Evolutionary conservation across 2,797 vertebrate genomes (phyloP).

Genomic region (Coilia nasus): DNA sequence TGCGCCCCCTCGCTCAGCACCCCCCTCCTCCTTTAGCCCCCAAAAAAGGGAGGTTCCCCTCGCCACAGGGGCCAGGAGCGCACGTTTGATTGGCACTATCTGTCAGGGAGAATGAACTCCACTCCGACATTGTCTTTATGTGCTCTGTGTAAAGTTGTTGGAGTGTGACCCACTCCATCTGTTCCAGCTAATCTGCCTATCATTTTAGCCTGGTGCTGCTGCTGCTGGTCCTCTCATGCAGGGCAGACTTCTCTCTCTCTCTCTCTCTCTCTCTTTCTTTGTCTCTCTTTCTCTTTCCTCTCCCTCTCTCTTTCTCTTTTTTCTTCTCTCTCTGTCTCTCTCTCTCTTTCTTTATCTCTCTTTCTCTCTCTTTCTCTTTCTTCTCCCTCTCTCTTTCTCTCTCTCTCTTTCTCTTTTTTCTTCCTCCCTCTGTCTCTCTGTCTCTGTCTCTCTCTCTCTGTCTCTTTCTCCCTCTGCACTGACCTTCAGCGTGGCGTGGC

Average conservation of each 20-base stretch:
- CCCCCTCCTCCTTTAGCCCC: conserved; percentile 60
- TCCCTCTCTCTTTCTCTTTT: not conserved
- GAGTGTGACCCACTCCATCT: conserved; percentile 92
- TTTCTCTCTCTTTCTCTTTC: conserved; percentile 4
- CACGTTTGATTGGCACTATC: conserved; percentile 83
- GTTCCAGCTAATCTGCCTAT: conserved; percentile 89
- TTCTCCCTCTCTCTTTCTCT: not conserved
- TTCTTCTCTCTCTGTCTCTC: not conserved
- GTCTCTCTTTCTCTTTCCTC: not conserved
- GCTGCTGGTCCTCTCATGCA: not conserved
- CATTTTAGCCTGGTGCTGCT: conserved; percentile 65
- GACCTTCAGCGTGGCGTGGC: conserved; percentile 25
- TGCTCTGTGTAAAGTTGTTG: conserved; percentile 85
- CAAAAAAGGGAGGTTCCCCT: conserved; percentile 65
- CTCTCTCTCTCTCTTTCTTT: conserved; percentile 1
- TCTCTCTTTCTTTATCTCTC: not conserved
- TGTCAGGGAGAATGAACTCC: conserved; percentile 86
- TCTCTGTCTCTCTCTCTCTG: not conserved
- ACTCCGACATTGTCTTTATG: conserved; percentile 84
- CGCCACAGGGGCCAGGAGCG: conserved; percentile 68
- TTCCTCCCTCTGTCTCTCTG: not conserved
- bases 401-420: too few species aligned
- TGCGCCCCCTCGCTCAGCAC: conserved; percentile 66
- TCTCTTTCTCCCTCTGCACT: not conserved
- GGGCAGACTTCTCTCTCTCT: not conserved